A percentile compares a stretch with the other conserved stretches of the same genome.
Evolutionary conservation across 2,113 vertebrate species (phyloP).

Genomic region (Tachycineta bicolor): DNA sequence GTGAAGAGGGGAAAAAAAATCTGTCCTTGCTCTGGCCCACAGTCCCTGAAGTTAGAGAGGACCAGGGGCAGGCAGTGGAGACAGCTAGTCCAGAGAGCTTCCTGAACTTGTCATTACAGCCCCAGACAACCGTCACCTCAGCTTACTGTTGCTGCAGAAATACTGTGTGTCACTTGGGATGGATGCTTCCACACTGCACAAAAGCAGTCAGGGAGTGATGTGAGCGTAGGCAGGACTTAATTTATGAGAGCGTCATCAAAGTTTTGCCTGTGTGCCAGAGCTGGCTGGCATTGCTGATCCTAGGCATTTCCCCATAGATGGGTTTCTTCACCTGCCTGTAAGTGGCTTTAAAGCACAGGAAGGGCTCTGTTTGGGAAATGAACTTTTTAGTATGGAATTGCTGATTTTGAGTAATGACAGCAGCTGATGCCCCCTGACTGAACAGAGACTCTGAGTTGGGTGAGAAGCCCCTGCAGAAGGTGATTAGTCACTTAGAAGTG

Average conservation of each 20-base stretch:
- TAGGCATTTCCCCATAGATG: background rate
- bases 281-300: accelerated
- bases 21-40: background rate
- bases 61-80: background rate
- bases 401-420: background rate
- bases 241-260: background rate
- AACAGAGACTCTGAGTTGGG: background rate
- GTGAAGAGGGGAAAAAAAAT: background rate
- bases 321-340: background rate
- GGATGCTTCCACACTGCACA: background rate
- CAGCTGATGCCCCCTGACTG: background rate
- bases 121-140: background rate
- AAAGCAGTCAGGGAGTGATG: conserved; percentile 2
- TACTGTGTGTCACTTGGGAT: background rate
- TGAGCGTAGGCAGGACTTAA: background rate
- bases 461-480: background rate
- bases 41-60: background rate
- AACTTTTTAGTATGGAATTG: background rate
- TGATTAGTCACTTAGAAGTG: background rate
- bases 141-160: conserved; percentile 1
- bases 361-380: background rate
- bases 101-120: background rate
- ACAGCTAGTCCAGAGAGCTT: background rate
- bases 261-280: background rate
- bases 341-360: background rate